Conservation (phyloP, 2,888 invertebrate genomes). For the Marasmarcha lunaedactyla region DNA sequence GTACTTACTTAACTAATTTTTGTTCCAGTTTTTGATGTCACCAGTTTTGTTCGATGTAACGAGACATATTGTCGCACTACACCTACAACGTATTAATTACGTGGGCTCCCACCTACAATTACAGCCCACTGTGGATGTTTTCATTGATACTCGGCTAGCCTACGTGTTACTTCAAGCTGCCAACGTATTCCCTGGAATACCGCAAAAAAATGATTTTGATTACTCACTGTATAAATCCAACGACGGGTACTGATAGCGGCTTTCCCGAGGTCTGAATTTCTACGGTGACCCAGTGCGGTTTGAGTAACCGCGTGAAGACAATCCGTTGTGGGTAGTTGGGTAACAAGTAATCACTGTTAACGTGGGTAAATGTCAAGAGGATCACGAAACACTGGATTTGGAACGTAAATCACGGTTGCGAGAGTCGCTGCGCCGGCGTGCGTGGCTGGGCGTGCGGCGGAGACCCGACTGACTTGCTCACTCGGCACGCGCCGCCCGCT, state of each 20-base stretch:
- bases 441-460: constrained; percentile 45
- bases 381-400: constrained; percentile 28
- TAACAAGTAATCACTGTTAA: constrained; percentile 10
- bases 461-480: constrained; percentile 54
- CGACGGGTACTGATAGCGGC: constrained; percentile 35
- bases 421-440: constrained; percentile 56
- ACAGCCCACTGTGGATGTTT: constrained; percentile 53
- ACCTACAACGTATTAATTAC: constrained; percentile 50
- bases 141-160: constrained; percentile 38
- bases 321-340: not conserved
- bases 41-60: not conserved
- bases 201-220: constrained; percentile 33
- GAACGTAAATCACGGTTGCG: constrained; percentile 40
- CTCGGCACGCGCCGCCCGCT: constrained; percentile 61
- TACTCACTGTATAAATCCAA: constrained; percentile 52
- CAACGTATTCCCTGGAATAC: constrained; percentile 29
- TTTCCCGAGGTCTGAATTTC: constrained; percentile 37
- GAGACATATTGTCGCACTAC: constrained; percentile 27
- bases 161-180: constrained; percentile 49
- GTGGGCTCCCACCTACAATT: constrained; percentile 59
- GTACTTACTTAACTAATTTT: no score
- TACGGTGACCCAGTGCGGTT: constrained; percentile 23
- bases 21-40: no score
- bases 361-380: constrained; percentile 32
- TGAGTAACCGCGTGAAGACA: constrained; percentile 8